Percentiles rank a stretch among this genome's conserved stretches.
phyloP scores from a whole-genome alignment of 2,797 vertebrate species.

The Darevskia nairensis region DNA sequence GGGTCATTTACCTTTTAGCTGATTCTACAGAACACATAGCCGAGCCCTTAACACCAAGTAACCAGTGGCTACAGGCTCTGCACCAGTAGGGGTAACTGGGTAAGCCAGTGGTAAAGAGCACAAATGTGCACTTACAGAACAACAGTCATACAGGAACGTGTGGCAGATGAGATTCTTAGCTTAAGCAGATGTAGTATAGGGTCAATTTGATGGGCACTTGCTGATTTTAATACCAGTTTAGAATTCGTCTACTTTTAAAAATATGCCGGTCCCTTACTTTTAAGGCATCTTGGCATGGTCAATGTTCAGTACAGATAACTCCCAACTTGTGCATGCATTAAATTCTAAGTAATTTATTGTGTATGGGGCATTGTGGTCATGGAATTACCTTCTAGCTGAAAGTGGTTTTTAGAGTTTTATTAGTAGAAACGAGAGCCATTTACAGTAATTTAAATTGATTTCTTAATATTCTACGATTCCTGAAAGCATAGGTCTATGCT shows the following conservation, averaged over 20 bases:
- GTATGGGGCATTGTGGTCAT: slow-evolving; percentile 35
- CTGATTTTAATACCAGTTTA: neutral
- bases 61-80: neutral
- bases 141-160: neutral
- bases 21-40: neutral
- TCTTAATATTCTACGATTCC: slow-evolving; percentile 58
- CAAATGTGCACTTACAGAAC: neutral
- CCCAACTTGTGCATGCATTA: neutral
- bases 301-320: neutral
- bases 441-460: slow-evolving; percentile 70
- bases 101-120: neutral
- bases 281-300: neutral
- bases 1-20: neutral
- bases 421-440: slow-evolving; percentile 49
- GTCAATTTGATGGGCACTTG: no score
- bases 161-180: neutral
- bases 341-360: slow-evolving; percentile 18
- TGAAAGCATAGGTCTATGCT: slow-evolving; percentile 63
- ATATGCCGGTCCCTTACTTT: neutral
- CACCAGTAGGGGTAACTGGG: neutral
- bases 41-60: neutral
- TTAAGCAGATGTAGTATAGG: neutral
- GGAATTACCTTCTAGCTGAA: slow-evolving; percentile 47
- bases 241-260: neutral
- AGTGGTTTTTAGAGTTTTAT: slow-evolving; percentile 28